Evolutionary conservation across 2,113 vertebrate genomes (phyloP), one percentile per base, ranked within the genome.

Genomic region (Ophthalmolycus amberensis): DNA sequence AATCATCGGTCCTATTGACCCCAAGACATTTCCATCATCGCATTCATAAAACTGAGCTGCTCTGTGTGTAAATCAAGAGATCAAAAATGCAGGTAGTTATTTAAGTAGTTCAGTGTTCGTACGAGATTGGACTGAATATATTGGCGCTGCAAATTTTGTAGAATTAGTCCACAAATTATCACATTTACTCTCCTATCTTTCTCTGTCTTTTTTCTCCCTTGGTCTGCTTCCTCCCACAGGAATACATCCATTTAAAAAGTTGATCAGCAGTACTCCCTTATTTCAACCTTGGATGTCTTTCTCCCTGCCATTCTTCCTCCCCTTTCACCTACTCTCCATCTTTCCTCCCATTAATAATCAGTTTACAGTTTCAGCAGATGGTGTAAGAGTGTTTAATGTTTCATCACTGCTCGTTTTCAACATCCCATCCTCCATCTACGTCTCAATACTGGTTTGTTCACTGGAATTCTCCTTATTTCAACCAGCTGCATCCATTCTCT

Each of bases 321-420:
- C 42, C 68, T 83, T 79, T 77, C 71, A 81, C 56, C 84, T 69
- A 25, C 73, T 71, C 56, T 70, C 58, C 29, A 0, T 37, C 63
- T 48, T 75, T 25, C 50, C 25, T 46, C 50, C 12, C 67, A 78
- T 78, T 70, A 78, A 70, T 63, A 81, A 68, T 59, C 73, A 54
- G 68, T 54, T 71, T 65, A 77, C 71, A 38, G 48, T 52, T 78
- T 78, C 34, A 69, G 37, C 62, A 12, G 46, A 68, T 64, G 77
- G 78, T 58, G 58, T 60, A 32, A 37, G 69, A 50, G 50, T 78
- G 59, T 84, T 86, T 34, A 89, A 91, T 79, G 64, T 88, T 86
- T 89, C 38, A 89, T 83, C 9, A 34, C 62, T 25, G n/a, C 67
- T 72, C 37, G 0, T 88, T 46, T 76, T 78, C 40, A 40, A n/a